Base-by-base conservation (phyloP, 1,140 invertebrate species). In the Atta cephalotes region DNA sequence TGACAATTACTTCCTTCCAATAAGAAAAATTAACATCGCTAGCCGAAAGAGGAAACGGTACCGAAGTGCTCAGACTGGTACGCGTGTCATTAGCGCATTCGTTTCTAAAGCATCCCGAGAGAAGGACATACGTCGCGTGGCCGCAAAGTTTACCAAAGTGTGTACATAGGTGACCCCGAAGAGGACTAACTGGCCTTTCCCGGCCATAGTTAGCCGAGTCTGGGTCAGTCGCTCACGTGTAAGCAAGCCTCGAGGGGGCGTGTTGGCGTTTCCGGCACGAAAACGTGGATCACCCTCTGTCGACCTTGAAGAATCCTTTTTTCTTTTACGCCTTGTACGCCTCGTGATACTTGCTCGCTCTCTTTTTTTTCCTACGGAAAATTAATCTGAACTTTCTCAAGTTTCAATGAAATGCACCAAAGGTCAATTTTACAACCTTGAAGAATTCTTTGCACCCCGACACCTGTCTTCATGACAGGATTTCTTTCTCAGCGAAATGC, bases 351-450 rank as follows among this genome's bases (percentile, higher is more conserved):
- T 45, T 7, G 56, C 45, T 45, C 9, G 9, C n/a, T 68, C 49
- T 16, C 10, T 39, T 66, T 39, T 12, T 39, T 6, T 25, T 49
- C 31, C 16, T 28, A 18, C 25, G 25, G 25, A 1, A 60, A 84
- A 39, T 84, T 84, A 84, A 84, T 84, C 56, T 3, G 39, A 74
- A 84, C 70, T 84, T 62, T 76, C 39, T 65, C 65, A 71, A 81
- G 39, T 84, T 84, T 65, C 21, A 63, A 60, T 68, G 53, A 72
- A 74, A 58, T 56, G 56, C 39, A 39, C 14, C 70, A 7, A 56
- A 39, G 65, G 66, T 45, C 70, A 63, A 84, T 63, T 84, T 51
- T 51, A 16, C 70, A 45, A 74, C 56, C 70, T 62, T 76, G 70
- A 74, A 21, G 39, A 84, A 74, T 58, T 71, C 14, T 39, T 71